Base-by-base conservation (phyloP, 2,113 vertebrate species). In the Pimephales promelas region DNA sequence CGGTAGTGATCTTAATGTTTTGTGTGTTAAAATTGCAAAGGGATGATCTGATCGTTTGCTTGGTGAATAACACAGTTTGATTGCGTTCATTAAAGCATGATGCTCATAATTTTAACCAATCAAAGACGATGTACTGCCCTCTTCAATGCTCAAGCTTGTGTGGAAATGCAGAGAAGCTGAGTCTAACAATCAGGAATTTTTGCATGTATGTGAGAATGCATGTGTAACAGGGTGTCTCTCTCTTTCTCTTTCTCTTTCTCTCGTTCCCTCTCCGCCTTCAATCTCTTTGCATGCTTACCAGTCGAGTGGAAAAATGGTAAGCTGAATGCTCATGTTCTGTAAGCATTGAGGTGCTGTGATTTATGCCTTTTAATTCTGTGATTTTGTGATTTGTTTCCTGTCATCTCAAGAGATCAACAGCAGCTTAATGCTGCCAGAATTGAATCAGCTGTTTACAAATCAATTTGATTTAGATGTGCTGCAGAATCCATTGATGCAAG, bases 231-330 rank as follows among this genome's bases (percentile, higher is more conserved):
- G 90, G 88, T 93, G 84, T 93, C 76, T 88, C 74, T 89, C 74
- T 80, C 75, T 82, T 36, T 89, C 74, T 80, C 75, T 82, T 36
- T 89, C 74, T 80, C 76, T 82, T 47, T 77, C 59, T 64, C 64
- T 79, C 74, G 45, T 26, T 85, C 43, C 61, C 45, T 76, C 49
- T 62, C 70, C n/a, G 18, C 59, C 59, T 61, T 82, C 73, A 94
- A 93, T 92, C 92, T 94, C 88, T 93, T 92, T 93, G 88, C 94
- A 95, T 94, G 97, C 96, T 93, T 94, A 89, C 95, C 91, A 99
- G 98, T 97, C 95, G 45, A 97, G 98, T 61, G 98, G 98, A 93
- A 99, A 99, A 93, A 98, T 97, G 98, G 97, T 99, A 97, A 99
- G 98, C 94, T 73, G 86, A 90, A 88, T 89, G 79, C 80, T 89